A percentile compares a stretch with the other conserved stretches of the same genome.
phyloP scores from a whole-genome alignment of 2,797 vertebrate genomes.

The Falco cherrug region DNA sequence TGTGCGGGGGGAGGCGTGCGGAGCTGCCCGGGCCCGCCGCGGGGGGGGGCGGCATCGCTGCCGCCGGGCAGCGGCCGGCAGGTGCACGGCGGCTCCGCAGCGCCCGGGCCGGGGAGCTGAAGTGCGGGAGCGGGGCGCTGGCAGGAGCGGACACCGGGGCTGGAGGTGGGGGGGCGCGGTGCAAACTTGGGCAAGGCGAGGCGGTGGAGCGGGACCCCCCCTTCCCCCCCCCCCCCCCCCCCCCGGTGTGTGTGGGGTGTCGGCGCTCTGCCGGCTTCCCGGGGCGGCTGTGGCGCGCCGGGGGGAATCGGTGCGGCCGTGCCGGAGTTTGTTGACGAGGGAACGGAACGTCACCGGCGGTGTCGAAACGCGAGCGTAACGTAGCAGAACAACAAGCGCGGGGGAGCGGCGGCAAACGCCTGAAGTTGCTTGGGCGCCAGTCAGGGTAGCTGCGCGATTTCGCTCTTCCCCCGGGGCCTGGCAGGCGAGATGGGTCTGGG shows the following conservation, averaged over 20 bases:
- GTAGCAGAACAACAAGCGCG: background rate
- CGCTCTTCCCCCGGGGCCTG: background rate
- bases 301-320: background rate
- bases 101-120: background rate
- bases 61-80: constrained; percentile 60
- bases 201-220: background rate
- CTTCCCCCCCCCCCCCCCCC: background rate
- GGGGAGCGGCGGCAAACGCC: background rate
- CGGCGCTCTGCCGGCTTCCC: background rate
- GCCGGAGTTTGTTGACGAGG: background rate
- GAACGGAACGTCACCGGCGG: background rate
- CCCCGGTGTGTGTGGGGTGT: background rate
- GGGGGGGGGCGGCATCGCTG: background rate
- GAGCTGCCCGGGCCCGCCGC: background rate
- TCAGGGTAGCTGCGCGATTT: background rate
- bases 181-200: constrained; percentile 52
- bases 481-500: background rate
- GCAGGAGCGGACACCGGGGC: background rate
- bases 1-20: background rate
- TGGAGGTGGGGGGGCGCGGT: background rate
- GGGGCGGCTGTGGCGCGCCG: background rate
- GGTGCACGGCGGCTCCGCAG: constrained; percentile 67
- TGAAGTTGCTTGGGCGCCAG: background rate
- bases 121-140: background rate
- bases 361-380: background rate